Conservation (phyloP, 30 jellyfish, hydroid and myxozoan genomes). For the Aurelia aurita region DNA sequence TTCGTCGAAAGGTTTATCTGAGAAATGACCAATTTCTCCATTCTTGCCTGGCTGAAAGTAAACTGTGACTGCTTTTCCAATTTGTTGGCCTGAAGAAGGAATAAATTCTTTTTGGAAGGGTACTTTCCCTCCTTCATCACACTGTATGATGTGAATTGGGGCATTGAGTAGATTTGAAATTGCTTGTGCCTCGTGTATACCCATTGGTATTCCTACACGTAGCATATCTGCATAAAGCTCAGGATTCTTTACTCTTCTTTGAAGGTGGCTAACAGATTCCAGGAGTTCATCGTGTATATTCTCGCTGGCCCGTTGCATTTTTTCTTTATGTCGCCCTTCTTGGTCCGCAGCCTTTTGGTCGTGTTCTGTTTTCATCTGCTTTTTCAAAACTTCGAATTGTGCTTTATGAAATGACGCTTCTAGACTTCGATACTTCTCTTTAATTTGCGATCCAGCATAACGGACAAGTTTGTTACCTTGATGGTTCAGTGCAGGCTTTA, state of each 20-base stretch:
- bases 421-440: not conserved
- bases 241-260: conserved; percentile 21
- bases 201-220: conserved; percentile 21
- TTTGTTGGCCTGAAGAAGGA: not conserved
- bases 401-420: not conserved
- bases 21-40: conserved; percentile 19
- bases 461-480: not conserved
- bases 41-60: conserved; percentile 3
- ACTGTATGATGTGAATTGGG: not conserved
- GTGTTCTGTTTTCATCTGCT: not conserved
- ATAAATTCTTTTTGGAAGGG: conserved; percentile 7
- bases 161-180: not conserved
- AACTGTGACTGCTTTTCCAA: not conserved
- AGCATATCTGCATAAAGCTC: conserved; percentile 23
- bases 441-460: not conserved
- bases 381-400: not conserved
- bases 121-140: conserved; percentile 8
- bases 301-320: not conserved
- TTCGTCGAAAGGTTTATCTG: not conserved
- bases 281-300: not conserved
- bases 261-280: not conserved
- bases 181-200: conserved; percentile 36
- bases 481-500: conserved; percentile 11
- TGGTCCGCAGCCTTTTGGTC: not conserved
- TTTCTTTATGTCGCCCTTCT: not conserved